A percentile compares a stretch with the other conserved stretches of the same genome.
phyloP scores from a whole-genome alignment of 2,797 vertebrate genomes.

The Melanotaenia boesemani region DNA sequence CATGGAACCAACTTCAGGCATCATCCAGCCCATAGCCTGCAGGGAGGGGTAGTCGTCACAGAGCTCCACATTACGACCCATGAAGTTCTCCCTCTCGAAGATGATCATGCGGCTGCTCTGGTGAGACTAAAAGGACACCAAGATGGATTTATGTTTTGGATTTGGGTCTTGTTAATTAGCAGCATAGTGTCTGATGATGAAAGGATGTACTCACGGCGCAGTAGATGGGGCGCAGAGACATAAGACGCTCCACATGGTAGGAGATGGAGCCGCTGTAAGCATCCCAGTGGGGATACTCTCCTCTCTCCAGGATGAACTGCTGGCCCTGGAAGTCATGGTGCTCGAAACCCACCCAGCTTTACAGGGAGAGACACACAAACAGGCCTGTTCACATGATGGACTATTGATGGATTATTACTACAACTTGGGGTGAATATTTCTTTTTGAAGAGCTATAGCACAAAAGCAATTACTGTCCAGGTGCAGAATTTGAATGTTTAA shows the following conservation, averaged over 20 bases:
- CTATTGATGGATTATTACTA: neutral
- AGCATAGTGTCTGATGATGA: neutral
- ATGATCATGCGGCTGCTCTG: conserved; percentile 82
- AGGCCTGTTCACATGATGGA: neutral
- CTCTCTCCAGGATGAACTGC: conserved; percentile 88
- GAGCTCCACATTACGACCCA: conserved; percentile 84
- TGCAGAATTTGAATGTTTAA: neutral
- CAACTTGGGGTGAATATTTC: neutral
- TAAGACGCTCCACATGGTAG: conserved; percentile 84
- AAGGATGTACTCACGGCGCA: conserved; percentile 80
- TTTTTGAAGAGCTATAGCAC: neutral
- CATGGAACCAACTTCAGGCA: conserved; percentile 87
- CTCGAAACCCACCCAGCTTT: conserved; percentile 87
- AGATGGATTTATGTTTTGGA: neutral
- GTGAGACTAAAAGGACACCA: conserved; percentile 74
- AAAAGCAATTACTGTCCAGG: neutral
- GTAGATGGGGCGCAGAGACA: conserved; percentile 85
- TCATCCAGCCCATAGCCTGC: conserved; percentile 88
- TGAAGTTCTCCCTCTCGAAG: conserved; percentile 86
- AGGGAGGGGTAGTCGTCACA: conserved; percentile 88
- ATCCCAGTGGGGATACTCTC: conserved; percentile 89
- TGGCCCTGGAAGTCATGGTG: conserved; percentile 89
- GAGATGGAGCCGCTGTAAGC: conserved; percentile 85
- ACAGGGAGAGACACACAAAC: conserved; percentile 27
- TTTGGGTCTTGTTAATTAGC: no score